Evolutionary conservation across 53 echinoderm and acorn worm species (phyloP), one percentile per base, ranked within the genome.

Genomic region (Holothuria leucospilota): DNA sequence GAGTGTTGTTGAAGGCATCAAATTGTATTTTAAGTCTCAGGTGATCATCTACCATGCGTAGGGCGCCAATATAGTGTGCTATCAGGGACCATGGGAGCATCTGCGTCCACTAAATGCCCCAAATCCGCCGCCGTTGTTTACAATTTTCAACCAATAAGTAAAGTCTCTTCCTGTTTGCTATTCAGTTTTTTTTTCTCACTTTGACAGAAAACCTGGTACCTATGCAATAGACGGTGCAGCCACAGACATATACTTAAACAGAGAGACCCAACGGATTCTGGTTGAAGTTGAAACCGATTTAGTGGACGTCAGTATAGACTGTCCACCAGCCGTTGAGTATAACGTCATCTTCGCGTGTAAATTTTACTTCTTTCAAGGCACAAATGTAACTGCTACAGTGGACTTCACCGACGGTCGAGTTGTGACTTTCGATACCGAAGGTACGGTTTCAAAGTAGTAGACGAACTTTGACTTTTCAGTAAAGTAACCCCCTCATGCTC

Each of bases 251-350:
- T 92, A 87, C 84, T 59, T 92, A 56, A 95, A 95, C 78, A 86
- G 75, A 42, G 90, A 95, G 63, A 75, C 90, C 6, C 66, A 86
- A 46, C 86, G 34, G 7, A 91, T 86, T 52, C 60, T 88, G 64
- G 88, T 86, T 40, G 88, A 88, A 81, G 88, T 91, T 30, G 93
- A 95, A 61, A 92, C 86, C 34, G 87, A 95, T 72, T 53, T 95
- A 29, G 88, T 90, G 0, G 86, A 84, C 1, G 93, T 93, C 29
- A 39, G 20, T 21, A 92, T 95, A 23, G 95, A 92, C 88, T 95
- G 95, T 78, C 95, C 95, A 28, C 86, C 88, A 21, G 95, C 95
- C 34, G 95, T 95, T 18, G 95, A 93, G 61, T 95, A 92, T 39
- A 86, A 91, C 72, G 59, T 71, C 21, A 63, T 87, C 10, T 95